Evolutionary conservation across 1,140 invertebrate genomes (phyloP).

Genomic region (Schlechtendalia chinensis): DNA sequence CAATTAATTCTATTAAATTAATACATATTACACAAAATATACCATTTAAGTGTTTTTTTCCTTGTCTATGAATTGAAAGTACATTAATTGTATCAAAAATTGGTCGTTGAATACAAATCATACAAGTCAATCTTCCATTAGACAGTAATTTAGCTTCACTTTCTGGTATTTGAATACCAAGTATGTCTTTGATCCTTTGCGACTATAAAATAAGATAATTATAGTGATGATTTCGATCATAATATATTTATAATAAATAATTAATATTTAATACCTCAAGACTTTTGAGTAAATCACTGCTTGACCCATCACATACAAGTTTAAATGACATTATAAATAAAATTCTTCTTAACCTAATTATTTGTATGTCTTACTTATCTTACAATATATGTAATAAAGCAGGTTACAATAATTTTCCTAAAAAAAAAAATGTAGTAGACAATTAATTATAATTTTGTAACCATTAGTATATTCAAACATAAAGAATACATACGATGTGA

Average conservation of each 20-base stretch:
- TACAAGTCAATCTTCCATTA: conserved; percentile 53
- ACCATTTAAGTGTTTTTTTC: conserved; percentile 51
- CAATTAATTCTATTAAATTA: neutral
- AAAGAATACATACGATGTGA: conserved; percentile 32
- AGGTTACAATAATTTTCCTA: conserved; percentile 37
- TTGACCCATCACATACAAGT: conserved; percentile 29
- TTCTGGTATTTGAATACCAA: conserved; percentile 52
- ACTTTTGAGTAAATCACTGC: conserved; percentile 34
- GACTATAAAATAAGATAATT: conserved; percentile 47
- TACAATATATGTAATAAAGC: neutral
- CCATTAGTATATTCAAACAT: neutral
- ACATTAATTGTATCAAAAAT: conserved; percentile 52
- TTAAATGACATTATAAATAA: conserved; percentile 40
- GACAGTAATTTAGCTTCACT: conserved; percentile 53
- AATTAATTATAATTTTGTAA: neutral
- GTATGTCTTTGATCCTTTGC: conserved; percentile 51
- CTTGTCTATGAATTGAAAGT: conserved; percentile 51
- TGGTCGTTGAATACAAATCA: conserved; percentile 52
- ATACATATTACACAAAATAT: neutral
- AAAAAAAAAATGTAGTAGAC: conserved; percentile 1
- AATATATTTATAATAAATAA: neutral
- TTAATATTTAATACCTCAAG: conserved; percentile 24
- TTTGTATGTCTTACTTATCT: neutral
- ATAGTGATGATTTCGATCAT: neutral
- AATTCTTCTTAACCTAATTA: neutral